Base-by-base conservation (phyloP, 2,888 invertebrate species). In the Prostheceraeus crozeri region DNA sequence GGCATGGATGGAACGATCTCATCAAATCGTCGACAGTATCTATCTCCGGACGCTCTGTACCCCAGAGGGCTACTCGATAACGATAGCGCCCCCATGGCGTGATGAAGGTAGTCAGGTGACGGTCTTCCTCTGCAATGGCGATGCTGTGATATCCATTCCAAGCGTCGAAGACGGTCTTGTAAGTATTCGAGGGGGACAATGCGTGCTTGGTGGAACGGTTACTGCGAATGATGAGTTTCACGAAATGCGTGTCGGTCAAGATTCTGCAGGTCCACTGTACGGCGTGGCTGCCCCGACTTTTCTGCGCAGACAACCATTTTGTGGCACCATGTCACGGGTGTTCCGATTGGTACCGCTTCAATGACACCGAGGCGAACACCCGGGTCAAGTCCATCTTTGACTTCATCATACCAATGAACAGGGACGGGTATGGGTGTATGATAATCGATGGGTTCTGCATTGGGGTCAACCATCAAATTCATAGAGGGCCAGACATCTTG, bases 351-450 rank as follows among this genome's bases (percentile, higher is more conserved):
- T 1, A 67, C 67, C 1, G 62, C 63, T 55, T 66, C 67, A 4
- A 67, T 35, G 2, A 67, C 65, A 21, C 65, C 65, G 2, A 68
- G 54, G 1, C 60, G 23, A 1, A 66, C 66, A 56, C 68, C 67
- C 14, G 61, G 65, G 54, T 68, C 67, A 1, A 68, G 61, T 0
- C 65, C 66, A 21, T 59, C 65, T 48, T 68, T 68, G 1, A 68
- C 66, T 3, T 62, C 64, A 3, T 66, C 64, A 35, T 63, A 64
- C 68, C 68, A 69, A 52, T 68, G 67, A 1, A 69, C 6, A n/a
- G 67, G 68, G 2, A 69, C 67, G 14, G 66, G 67, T n/a, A 68
- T 62, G 3, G 68, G 68, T 1, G 65, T 68, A 52, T 69, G 68
- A 36, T 65, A 57, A 11, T 66, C 67, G 0, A 66, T 63, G 3